These are phyloP conservation scores for Pammene fasciana DNA, from an alignment of 2,888 invertebrate genomes.

Conservation along the genomic window DNA sequence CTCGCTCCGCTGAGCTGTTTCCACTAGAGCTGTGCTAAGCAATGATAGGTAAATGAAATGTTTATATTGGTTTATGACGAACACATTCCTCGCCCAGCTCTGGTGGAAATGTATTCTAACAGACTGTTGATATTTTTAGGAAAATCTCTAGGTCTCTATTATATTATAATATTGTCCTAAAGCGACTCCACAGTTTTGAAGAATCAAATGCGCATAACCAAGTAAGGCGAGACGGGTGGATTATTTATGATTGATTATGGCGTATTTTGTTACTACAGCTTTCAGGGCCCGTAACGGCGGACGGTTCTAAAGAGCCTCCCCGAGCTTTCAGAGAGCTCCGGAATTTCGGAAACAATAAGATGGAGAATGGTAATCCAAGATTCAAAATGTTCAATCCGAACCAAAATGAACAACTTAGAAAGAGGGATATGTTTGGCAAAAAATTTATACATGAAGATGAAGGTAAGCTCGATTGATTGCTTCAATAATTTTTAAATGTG, in stretches of 20 bases:
- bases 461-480: too few relatives aligned
- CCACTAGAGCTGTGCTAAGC: too few relatives aligned
- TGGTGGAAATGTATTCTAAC: too few relatives aligned
- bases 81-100: too few relatives aligned
- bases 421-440: constrained; percentile 58
- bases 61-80: too few relatives aligned
- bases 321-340: constrained; percentile 14
- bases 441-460: constrained; percentile 28
- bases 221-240: constrained; percentile 68
- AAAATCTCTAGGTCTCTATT: too few relatives aligned
- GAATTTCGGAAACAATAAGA: constrained; percentile 36
- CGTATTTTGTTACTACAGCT: constrained; percentile 68
- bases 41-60: too few relatives aligned
- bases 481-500: too few relatives aligned
- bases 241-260: constrained; percentile 79
- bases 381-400: constrained; percentile 63
- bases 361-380: constrained; percentile 56
- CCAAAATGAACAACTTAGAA: constrained; percentile 54
- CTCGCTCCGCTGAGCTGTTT: too few relatives aligned
- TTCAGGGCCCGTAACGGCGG: constrained; percentile 53
- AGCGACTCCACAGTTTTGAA: constrained; percentile 60
- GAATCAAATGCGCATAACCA: constrained; percentile 70
- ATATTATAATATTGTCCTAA: too few relatives aligned
- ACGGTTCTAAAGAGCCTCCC: constrained; percentile 40
- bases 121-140: too few relatives aligned